Base-by-base conservation (phyloP, 2,888 invertebrate genomes). In the Drosophila basisetae region DNA sequence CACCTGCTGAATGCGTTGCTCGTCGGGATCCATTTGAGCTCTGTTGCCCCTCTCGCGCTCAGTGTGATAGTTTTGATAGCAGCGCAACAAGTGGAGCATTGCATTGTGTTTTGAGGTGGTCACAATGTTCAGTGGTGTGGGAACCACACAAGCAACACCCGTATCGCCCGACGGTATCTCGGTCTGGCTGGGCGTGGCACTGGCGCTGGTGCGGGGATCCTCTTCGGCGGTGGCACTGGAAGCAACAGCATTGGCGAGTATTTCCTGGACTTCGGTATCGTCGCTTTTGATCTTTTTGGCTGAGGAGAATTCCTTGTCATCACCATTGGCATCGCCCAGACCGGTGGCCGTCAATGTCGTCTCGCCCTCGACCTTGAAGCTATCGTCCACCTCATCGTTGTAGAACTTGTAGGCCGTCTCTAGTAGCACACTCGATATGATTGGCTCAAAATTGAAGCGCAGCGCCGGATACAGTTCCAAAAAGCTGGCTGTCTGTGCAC, bases 341-440 rank as follows among this genome's bases (percentile, higher is more conserved):
- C 71, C 73, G 0, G 55, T 25, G 9, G 66, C 43, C 10, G 53
- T n/a, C 0, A 70, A 7, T 10, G 63, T 11, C 0, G 60, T 52
- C 0, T 64, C 65, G 10, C 64, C 68, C 1, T 60, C 72, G 5
- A 43, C 37, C 18, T 75, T 76, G 16, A 71, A 41, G 6, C 56
- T 72, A 1, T 84, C 85, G 5, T 68, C 90, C 0, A 87, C 70
- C 33, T 91, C 92, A 53, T 91, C 90, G 74, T 92, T 92, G 74
- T 94, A 95, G 78, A 89, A 94, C 94, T 92, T 92, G 4, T 87
- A 71, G 2, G 89, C 85, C 18, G 90, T 91, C 65, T 92, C 92
- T 52, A 92, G 83, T 54, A 97, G 91, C 59, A 96, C 95, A 91
- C 95, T 95, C 39, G 95, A 95, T 64, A 95, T 94, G 62, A 96